Conservation (phyloP, 2,797 vertebrate species). For the Acipenser oxyrinchus region DNA sequence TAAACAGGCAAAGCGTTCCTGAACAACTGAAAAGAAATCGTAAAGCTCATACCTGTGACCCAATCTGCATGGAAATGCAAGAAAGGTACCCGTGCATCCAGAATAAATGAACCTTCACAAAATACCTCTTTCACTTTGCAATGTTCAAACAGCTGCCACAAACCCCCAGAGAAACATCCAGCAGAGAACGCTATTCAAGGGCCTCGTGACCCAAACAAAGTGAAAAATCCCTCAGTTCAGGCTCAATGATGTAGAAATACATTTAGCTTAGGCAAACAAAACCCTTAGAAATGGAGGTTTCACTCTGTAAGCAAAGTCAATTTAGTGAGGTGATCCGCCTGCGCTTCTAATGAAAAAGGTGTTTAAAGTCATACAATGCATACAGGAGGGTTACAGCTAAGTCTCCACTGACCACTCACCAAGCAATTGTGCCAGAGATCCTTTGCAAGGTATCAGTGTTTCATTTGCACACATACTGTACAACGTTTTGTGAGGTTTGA, state of each 20-base stretch:
- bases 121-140: conserved; percentile 21
- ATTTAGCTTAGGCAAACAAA: conserved; percentile 64
- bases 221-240: conserved; percentile 58
- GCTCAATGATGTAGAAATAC: conserved; percentile 55
- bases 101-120: conserved; percentile 32
- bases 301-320: conserved; percentile 69
- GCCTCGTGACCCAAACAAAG: conserved; percentile 48
- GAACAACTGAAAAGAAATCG: conserved; percentile 34
- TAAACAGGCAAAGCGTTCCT: too few species aligned
- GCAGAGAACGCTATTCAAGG: conserved; percentile 41
- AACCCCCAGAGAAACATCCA: conserved; percentile 50
- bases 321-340: conserved; percentile 39
- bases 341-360: conserved; percentile 30
- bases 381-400: background rate
- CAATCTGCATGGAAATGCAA: conserved; percentile 44
- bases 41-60: conserved; percentile 54
- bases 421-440: background rate
- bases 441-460: too few species aligned
- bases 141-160: conserved; percentile 28
- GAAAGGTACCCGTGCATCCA: conserved; percentile 47
- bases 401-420: conserved; percentile 5
- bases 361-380: background rate
- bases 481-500: too few species aligned
- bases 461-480: too few species aligned
- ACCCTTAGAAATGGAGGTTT: conserved; percentile 56